Percentiles rank a stretch among this genome's conserved stretches.
Conservation (phyloP, 1,140 invertebrate species). For the Sweltsa coloradensis region DNA sequence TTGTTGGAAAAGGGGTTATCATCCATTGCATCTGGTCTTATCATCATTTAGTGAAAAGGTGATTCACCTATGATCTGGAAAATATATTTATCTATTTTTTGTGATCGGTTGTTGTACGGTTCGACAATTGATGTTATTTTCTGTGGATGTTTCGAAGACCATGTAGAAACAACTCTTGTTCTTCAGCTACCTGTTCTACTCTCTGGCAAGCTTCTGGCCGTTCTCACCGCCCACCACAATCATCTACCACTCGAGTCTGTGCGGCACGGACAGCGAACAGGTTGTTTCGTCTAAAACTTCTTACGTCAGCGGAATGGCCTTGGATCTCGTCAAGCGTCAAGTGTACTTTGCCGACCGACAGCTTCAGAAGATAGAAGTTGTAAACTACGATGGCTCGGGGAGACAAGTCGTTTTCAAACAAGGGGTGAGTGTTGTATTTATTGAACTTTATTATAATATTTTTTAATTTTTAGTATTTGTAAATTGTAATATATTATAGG, state of each 20-base stretch:
- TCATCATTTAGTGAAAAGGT: too few species aligned
- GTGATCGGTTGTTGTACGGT: too few species aligned
- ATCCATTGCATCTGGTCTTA: too few species aligned
- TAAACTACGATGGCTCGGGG: conserved; percentile 18
- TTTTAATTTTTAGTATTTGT: neutral
- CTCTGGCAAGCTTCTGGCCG: neutral
- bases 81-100: too few species aligned
- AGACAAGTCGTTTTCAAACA: conserved; percentile 10
- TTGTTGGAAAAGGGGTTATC: too few species aligned
- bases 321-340: conserved; percentile 20
- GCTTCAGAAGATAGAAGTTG: conserved; percentile 15
- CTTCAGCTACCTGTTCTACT: conserved; percentile 4
- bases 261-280: conserved; percentile 11
- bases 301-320: conserved; percentile 15
- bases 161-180: too few species aligned
- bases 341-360: conserved; percentile 21
- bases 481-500: neutral
- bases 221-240: neutral
- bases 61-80: too few species aligned
- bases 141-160: too few species aligned
- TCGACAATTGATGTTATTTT: too few species aligned
- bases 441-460: too few species aligned
- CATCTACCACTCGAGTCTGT: conserved; percentile 16
- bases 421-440: too few species aligned
- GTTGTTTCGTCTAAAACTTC: conserved; percentile 9